Evolutionary conservation across 2,888 invertebrate genomes (phyloP).

Genomic region (Pegoplata infirma): DNA sequence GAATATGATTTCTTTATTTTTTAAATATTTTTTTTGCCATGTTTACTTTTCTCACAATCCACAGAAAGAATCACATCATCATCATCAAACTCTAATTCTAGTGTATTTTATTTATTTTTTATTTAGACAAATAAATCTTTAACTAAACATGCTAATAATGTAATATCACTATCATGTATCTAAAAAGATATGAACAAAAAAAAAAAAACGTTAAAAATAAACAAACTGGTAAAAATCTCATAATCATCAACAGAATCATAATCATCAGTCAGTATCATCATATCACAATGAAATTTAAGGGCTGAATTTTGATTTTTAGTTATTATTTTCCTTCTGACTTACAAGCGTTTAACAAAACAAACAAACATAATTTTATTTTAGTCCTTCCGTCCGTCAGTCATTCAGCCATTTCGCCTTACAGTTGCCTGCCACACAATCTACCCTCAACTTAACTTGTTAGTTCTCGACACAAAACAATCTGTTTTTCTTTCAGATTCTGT

Average conservation of each 20-base stretch:
- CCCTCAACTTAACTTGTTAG: slow-evolving; percentile 36
- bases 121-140: slow-evolving; percentile 54
- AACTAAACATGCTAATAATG: slow-evolving; percentile 54
- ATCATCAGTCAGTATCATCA: neutral
- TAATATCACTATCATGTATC: slow-evolving; percentile 39
- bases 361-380: slow-evolving; percentile 14
- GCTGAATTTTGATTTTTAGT: slow-evolving; percentile 43
- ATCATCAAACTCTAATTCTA: neutral
- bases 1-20: slow-evolving; percentile 25
- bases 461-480: slow-evolving; percentile 24
- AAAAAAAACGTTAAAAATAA: slow-evolving; percentile 42
- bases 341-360: slow-evolving; percentile 36
- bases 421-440: slow-evolving; percentile 30
- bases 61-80: neutral
- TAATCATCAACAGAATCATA: slow-evolving; percentile 39
- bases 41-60: slow-evolving; percentile 61
- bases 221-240: slow-evolving; percentile 50
- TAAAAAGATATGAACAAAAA: slow-evolving; percentile 11
- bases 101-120: slow-evolving; percentile 24
- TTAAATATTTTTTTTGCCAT: slow-evolving; percentile 11
- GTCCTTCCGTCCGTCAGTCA: slow-evolving; percentile 14
- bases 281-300: slow-evolving; percentile 37
- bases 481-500: slow-evolving; percentile 22
- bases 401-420: neutral
- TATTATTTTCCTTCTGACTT: too few relatives aligned